Base-by-base conservation (phyloP, 2,113 vertebrate species). In the Lepisosteus osseus region DNA sequence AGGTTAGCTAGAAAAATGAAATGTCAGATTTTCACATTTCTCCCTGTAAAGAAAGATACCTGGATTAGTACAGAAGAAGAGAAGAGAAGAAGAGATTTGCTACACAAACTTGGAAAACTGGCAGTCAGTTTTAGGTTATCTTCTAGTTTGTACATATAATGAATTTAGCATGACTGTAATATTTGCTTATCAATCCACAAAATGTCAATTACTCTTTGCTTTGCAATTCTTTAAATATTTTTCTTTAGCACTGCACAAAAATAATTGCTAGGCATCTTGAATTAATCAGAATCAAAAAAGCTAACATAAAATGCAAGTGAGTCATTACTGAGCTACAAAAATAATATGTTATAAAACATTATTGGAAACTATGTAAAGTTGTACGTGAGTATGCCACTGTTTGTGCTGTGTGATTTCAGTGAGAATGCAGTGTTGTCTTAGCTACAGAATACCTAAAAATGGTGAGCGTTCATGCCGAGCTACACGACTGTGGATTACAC, bases 21-120 rank as follows among this genome's bases (percentile, higher is more conserved):
- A 89, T 88, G 87, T 84, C 71, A 72, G 64, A 41, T 61, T 71
- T 67, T 68, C 45, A 51, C 44, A 15, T 61, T 54, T 68, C 14
- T 17, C 45, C 6, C 66, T 51, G 45, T 59, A 17, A 17, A 54
- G 14, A 54, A 67, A 51, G 55, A 69, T 69, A 42, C 51, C 6
- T 41, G 17, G 51, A 57, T 69, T 69, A 41, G 51, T 12, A 29
- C 55, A 69, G 54, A 41, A 13, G 54, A 9, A 29, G 29, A 29
- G 29, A 29, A 29, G 29, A 29, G 29, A 29, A 29, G 29, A 12
- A 57, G 54, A 42, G 67, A 56, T 54, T 68, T 68, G 45, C 51
- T 55, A 40, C 51, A 11, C 14, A 69, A 12, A 55, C 67, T 69
- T 69, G 17, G 29, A 57, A 56, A 65, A 65, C 62, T 65, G 62